These are phyloP conservation scores for Bicyclus anynana DNA, from an alignment of 1,140 invertebrate genomes.

Conservation along the genomic window DNA sequence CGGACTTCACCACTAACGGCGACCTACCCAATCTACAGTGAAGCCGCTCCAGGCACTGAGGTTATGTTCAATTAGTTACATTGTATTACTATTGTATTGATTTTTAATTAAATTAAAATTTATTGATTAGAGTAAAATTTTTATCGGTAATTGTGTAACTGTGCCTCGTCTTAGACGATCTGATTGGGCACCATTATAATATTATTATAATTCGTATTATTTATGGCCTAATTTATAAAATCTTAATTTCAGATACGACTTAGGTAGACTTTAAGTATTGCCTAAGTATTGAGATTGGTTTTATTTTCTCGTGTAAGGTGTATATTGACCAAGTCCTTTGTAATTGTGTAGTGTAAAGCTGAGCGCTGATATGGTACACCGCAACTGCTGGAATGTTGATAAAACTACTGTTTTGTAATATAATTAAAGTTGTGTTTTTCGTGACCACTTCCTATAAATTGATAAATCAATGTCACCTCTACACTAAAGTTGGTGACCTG, in stretches of 20 bases:
- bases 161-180: conserved; percentile 25
- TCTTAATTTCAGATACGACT: conserved; percentile 22
- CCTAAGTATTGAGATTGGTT: conserved; percentile 25
- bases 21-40: conserved; percentile 36
- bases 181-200: conserved; percentile 13
- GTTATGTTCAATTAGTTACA: conserved; percentile 15
- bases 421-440: too few relatives aligned
- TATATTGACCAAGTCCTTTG: conserved; percentile 49
- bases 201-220: conserved; percentile 24
- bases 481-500: too few relatives aligned
- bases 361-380: background rate
- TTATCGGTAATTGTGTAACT: conserved; percentile 17
- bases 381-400: background rate
- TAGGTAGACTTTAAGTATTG: conserved; percentile 44
- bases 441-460: too few relatives aligned
- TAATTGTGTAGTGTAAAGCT: conserved; percentile 30
- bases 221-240: conserved; percentile 30
- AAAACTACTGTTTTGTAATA: too few relatives aligned
- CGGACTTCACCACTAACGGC: conserved; percentile 47
- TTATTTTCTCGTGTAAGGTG: conserved; percentile 22
- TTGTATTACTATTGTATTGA: conserved; percentile 17
- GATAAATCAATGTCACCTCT: too few relatives aligned
- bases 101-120: conserved; percentile 12
- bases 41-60: background rate
- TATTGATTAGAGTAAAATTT: conserved; percentile 19